Base-by-base conservation (phyloP, 2,113 vertebrate species). In the Paralichthys olivaceus region DNA sequence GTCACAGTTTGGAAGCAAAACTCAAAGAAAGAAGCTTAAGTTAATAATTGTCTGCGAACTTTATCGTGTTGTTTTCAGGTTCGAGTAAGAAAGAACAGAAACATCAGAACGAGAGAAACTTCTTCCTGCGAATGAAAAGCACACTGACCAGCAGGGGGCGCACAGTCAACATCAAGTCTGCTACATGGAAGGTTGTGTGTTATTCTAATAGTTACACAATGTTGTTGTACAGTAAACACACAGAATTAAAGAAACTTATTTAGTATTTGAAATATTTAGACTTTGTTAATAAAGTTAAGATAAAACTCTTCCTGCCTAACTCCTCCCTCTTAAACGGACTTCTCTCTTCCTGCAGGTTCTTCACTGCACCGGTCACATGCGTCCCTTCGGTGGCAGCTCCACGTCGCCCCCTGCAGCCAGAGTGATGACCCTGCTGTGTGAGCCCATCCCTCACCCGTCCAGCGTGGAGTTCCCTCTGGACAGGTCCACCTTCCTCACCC, bases 41-140 rank as follows among this genome's bases (percentile, higher is more conserved):
- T 32, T 8, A 49, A 49, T 19, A 9, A 49, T 49, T 0, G 14
- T 45, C 2, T 53, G 49, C 22, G 5, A 47, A 19, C 49, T 11
- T 53, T 53, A 4, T n/a, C 19, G 20, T 28, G 60, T 29, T 62
- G 32, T 70, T 49, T 80, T 60, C 75, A 96, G 96, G 92, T 60
- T 60, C 88, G 28, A 93, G 90, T 23, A 95, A 91, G 88, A 96
- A 94, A 80, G 67, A n/a, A 0, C 15, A 15, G 54, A 13, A 34
- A 0, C 90, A 77, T 32, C 83, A 19, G 17, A 92, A 79, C 0
- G 90, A 94, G 69, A 91, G 91, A 0, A 90, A 89, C 83, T 96
- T 96, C 88, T 96, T 96, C 72, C 43, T 96, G 47, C 91, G 96
- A 0, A 94, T 96, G 94, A 97, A 96, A 85, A 96, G 94, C 89